phyloP scores from a whole-genome alignment of 2,113 vertebrate genomes.

The Canis aureus region DNA sequence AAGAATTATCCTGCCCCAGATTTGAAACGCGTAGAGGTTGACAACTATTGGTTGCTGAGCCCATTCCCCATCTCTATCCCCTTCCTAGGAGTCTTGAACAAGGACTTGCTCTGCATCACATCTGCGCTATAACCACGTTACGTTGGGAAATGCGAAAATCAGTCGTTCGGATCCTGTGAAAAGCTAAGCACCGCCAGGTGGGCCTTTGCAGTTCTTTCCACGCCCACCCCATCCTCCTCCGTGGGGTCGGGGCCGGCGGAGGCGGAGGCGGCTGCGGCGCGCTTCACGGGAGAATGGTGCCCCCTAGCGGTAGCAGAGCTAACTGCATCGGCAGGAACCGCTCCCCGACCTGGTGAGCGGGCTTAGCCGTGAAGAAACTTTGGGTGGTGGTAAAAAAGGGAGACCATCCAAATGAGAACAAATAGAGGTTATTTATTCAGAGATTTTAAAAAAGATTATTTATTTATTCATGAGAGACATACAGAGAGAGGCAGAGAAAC shows the following conservation, averaged over 20 bases:
- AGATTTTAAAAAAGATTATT: neutral
- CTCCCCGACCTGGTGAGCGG: neutral
- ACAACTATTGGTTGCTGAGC: neutral
- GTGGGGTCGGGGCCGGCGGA: neutral
- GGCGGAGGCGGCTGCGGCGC: too few relatives aligned
- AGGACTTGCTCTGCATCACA: neutral
- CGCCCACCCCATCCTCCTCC: neutral
- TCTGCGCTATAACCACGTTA: neutral
- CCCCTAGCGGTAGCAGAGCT: conserved; percentile 54
- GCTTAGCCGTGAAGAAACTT: neutral
- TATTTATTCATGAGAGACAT: too few relatives aligned
- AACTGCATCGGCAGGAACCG: neutral
- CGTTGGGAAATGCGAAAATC: neutral
- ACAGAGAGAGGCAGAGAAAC: too few relatives aligned
- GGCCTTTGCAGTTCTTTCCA: neutral
- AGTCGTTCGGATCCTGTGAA: neutral
- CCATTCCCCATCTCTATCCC: neutral
- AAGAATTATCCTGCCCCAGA: neutral
- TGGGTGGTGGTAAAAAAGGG: neutral
- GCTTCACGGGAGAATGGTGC: conserved; percentile 6
- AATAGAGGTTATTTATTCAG: neutral
- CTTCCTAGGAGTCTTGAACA: neutral
- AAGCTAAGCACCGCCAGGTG: neutral
- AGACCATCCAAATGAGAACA: neutral
- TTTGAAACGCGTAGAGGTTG: neutral